Base-by-base conservation (phyloP, 2,797 vertebrate species). In the Thaleichthys pacificus region DNA sequence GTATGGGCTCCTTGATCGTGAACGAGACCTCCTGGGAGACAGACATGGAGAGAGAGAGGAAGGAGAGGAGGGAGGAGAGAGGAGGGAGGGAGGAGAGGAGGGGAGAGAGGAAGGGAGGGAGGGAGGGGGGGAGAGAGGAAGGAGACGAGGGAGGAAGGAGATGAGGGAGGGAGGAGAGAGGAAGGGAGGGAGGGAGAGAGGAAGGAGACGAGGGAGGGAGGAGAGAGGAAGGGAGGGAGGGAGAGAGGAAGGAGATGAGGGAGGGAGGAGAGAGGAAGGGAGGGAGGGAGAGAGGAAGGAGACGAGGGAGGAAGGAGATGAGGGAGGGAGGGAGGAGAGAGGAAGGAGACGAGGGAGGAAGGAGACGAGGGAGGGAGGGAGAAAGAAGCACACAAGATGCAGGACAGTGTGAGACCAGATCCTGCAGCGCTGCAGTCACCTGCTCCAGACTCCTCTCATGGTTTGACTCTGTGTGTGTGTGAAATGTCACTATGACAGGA, bases 1-100 rank as follows among this genome's bases (percentile, higher is more conserved):
- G 77, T 92, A 87, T 5, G 95, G 95, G 84, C 95, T 96, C 72
- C 93, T 86, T 5, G 95, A 95, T 5, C 93, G 87, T 28, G 95
- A 95, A 35, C 92, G 87, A 0, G 95, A 96, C 61, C 93, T 93
- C 87, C 92, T 93, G 74, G 5, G 7, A 35, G 12, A 7, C 1
- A 8, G 14, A n/a, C 1, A 30, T 3, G 61, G 19, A 5, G 28
- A 70, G 26, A 71, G n/a, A 67, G 28, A 58, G 17, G 8, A 12
- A 26, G 61, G 2, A 54, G 66, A 3, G 73, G 11, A 22, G 15
- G 65, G 19, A 22, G 49, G 65, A n/a, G 30, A n/a, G n/a, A n/a
- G 30, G 3, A 32, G 14, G n/a, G 26, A 63, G 24, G 21, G 11
- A 19, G 12, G 64, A 35, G 38, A 49, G 6, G 64, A 30, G 61